phyloP scores from a whole-genome alignment of 2,888 invertebrate species.

The Neuroscelio doddi region DNA sequence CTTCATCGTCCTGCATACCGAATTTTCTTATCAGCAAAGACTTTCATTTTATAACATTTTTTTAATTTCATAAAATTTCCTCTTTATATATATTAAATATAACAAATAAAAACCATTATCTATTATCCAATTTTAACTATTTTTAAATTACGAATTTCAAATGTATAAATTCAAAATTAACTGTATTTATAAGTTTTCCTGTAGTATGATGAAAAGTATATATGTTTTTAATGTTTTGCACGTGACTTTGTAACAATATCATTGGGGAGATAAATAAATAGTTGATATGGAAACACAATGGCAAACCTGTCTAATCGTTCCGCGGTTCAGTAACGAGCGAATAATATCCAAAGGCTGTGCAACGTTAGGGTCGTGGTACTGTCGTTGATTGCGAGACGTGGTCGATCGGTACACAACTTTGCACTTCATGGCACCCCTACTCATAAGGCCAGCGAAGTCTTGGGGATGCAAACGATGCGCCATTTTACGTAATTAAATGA shows the following conservation, averaged over 20 bases:
- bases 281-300: not conserved
- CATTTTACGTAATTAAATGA: constrained; percentile 44
- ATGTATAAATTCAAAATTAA: too few species aligned
- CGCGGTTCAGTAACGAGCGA: constrained; percentile 1
- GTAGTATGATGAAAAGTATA: too few species aligned
- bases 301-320: not conserved
- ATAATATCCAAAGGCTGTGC: constrained; percentile 54
- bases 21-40: constrained; percentile 1
- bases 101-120: too few species aligned
- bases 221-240: too few species aligned
- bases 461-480: constrained; percentile 26
- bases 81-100: too few species aligned
- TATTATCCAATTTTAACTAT: too few species aligned
- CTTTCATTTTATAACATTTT: not conserved
- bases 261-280: too few species aligned
- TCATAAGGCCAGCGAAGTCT: constrained; percentile 23
- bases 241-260: too few species aligned
- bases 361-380: constrained; percentile 48
- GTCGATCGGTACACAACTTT: constrained; percentile 58
- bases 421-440: constrained; percentile 49
- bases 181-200: too few species aligned
- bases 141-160: too few species aligned
- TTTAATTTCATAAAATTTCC: too few species aligned
- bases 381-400: constrained; percentile 45
- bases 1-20: not conserved